Evolutionary conservation across 2,113 vertebrate species (phyloP).

Genomic region (Eulacestoma nigropectus): DNA sequence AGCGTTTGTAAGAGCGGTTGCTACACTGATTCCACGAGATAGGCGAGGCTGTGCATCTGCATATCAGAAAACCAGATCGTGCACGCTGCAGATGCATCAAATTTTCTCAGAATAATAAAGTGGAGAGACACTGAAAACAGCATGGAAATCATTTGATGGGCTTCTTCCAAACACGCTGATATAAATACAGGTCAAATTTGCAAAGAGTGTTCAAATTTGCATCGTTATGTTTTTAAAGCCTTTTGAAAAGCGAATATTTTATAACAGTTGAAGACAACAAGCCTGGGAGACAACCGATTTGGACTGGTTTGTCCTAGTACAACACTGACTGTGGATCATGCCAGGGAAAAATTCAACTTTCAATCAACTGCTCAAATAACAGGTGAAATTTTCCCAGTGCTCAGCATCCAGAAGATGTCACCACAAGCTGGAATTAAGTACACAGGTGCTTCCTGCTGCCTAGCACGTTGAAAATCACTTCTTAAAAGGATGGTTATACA

Average conservation of each 20-base stretch:
- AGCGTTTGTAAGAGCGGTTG: background rate
- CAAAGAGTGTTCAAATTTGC: background rate
- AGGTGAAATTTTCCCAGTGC: background rate
- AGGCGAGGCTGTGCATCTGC: constrained; percentile 36
- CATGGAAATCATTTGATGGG: background rate
- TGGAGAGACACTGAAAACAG: background rate
- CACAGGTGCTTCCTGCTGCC: background rate
- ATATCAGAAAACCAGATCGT: background rate
- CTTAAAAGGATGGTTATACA: background rate
- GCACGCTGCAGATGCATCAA: background rate
- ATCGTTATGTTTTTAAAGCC: background rate
- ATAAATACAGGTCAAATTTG: background rate
- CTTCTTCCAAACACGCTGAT: background rate
- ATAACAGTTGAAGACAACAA: background rate
- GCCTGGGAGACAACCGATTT: background rate
- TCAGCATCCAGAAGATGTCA: background rate
- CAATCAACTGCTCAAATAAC: background rate
- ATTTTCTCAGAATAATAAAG: constrained; percentile 19
- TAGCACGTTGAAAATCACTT: accelerated
- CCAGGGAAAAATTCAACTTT: background rate
- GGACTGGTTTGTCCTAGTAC: background rate
- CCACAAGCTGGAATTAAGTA: background rate
- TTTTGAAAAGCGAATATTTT: background rate
- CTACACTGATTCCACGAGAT: constrained; percentile 47
- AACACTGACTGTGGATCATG: accelerated